phyloP scores from a whole-genome alignment of 2,113 vertebrate genomes.

The Manacus vitellinus region DNA sequence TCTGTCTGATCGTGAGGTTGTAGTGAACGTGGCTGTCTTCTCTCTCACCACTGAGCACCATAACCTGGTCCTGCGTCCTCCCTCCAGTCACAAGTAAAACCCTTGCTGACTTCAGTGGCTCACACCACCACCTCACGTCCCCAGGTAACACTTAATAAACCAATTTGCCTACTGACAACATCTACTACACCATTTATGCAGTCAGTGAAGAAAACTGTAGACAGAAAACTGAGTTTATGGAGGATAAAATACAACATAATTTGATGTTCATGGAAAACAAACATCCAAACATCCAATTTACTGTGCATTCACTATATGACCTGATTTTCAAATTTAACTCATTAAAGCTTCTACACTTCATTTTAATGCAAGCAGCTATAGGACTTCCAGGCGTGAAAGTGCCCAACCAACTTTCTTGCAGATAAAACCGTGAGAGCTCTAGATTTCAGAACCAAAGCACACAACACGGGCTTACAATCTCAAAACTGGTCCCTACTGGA shows the following conservation, averaged over 20 bases:
- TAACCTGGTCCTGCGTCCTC: background rate
- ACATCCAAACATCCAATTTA: background rate
- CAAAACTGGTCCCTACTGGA: background rate
- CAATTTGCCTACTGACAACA: background rate
- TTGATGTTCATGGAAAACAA: background rate
- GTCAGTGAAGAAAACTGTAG: background rate
- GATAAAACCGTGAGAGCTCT: background rate
- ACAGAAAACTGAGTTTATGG: background rate
- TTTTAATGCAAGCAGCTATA: background rate
- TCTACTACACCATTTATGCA: accelerated
- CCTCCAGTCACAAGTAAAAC: background rate
- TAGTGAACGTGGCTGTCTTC: background rate
- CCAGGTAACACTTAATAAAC: background rate
- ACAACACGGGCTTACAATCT: background rate
- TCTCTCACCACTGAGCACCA: background rate
- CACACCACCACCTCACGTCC: background rate
- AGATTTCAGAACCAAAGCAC: background rate
- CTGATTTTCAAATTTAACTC: background rate
- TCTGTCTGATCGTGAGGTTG: background rate
- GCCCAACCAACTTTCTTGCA: background rate
- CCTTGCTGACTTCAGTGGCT: background rate
- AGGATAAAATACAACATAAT: background rate
- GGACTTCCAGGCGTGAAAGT: background rate
- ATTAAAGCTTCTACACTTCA: background rate
- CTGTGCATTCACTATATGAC: background rate